Evolutionary conservation across 1,140 invertebrate species (phyloP), one percentile per base, ranked within the genome.

Genomic region (Calephelis virginiensis): DNA sequence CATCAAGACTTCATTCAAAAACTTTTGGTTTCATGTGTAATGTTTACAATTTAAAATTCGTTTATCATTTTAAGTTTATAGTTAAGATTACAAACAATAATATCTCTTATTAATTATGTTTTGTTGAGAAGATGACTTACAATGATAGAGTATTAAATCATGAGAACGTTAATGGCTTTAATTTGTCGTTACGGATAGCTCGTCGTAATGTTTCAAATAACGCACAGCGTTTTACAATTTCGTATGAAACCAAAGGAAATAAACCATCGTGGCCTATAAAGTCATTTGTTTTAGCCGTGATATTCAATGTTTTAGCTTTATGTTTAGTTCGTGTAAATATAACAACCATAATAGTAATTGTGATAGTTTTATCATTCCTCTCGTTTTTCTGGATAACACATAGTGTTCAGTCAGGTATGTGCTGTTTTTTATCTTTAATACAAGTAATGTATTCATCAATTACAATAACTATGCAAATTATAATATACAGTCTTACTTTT

Each of bases 311-410:
- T 45, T 38, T 88, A 66, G 75, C 78, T 28, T 61, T 88, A 6
- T 76, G 69, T 63, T 88, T 82, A 63, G 53, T 89, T 17, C 74
- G 79, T 43, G 82, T 90, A 68, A 86, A 78, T 78, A 50, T 86
- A 14, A 85, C 79, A 37, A 71, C 80, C 28, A 73, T 82, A 40
- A 63, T 80, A 56, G 63, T 86, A 40, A 88, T 86, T 68, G 67
- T 86, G 50, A 82, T 81, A 67, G 81, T 85, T 11, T 70, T 89
- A 64, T 80, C 79, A 37, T 83, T 86, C 65, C 66, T 90, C 37
- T 66, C 85, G 12, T 84, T 84, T 61, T 86, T 87, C 73, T 90
- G 85, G 85, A 75, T 90, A 9, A 89, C 86, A 43, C 85, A 89
- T 63, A 87, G 80, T 75, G 88, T 89, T 64, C 86, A 90, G 59